Percentiles rank a stretch among this genome's conserved stretches.
These are phyloP conservation scores for Candidula unifasciata DNA, from an alignment of 2,888 invertebrate species.

Conservation along the genomic window DNA sequence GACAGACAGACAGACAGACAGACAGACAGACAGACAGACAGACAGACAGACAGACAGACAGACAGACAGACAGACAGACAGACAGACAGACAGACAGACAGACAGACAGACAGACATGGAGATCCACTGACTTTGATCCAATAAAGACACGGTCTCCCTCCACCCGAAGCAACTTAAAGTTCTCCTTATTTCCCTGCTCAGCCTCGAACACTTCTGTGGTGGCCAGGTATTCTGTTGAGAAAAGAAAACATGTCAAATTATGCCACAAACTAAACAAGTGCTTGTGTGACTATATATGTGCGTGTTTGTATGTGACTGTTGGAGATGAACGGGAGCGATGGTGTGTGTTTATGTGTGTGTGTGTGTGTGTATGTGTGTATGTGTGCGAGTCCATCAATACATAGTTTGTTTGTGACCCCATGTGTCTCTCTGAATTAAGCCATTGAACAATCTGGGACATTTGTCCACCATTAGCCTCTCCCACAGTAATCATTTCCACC, in stretches of 20 bases:
- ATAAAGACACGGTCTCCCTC: neutral
- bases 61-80: no score
- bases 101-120: neutral
- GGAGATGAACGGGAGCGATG: no score
- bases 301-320: neutral
- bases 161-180: neutral
- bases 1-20: no score
- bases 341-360: neutral
- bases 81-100: neutral
- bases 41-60: no score
- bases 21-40: no score
- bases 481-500: no score
- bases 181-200: neutral
- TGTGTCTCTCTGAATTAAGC: neutral
- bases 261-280: neutral
- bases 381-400: no score
- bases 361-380: no score
- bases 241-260: neutral
- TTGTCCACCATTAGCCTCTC: no score
- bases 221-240: neutral
- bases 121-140: slow-evolving; percentile 3
- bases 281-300: neutral
- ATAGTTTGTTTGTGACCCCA: neutral
- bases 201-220: neutral
- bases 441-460: no score